Percentiles rank a stretch among this genome's conserved stretches.
Evolutionary conservation across 1,140 invertebrate genomes (phyloP).

Genomic region (Eufriesea mexicana): DNA sequence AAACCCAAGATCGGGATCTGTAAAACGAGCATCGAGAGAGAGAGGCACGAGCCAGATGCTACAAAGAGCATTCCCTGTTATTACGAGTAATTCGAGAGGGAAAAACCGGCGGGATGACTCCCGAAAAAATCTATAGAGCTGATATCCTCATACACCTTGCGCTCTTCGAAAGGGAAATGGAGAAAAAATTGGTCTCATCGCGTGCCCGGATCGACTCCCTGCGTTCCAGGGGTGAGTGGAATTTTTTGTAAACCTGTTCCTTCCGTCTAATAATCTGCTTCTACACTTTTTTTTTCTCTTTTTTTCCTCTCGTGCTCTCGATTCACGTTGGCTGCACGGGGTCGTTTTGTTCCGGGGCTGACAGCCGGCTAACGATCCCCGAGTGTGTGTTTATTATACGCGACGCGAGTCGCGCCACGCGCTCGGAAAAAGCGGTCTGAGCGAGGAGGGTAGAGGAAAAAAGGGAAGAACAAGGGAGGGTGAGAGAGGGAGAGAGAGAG

Average conservation of each 20-base stretch:
- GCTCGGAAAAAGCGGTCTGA: slow-evolving; percentile 55
- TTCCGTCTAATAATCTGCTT: slow-evolving; percentile 33
- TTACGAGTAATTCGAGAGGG: neutral
- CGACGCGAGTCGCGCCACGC: slow-evolving; percentile 67
- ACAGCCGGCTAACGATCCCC: slow-evolving; percentile 61
- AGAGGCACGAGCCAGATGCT: slow-evolving; percentile 24
- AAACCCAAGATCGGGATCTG: slow-evolving; percentile 2
- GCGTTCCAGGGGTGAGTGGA: neutral
- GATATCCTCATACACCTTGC: slow-evolving; percentile 22
- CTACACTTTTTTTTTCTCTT: slow-evolving; percentile 7
- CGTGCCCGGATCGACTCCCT: neutral
- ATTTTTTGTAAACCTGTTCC: slow-evolving; percentile 53
- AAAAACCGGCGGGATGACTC: neutral
- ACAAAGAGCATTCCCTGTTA: neutral
- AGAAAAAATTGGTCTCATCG: neutral
- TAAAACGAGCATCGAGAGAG: slow-evolving; percentile 16
- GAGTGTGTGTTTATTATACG: slow-evolving; percentile 66
- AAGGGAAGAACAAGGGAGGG: neutral
- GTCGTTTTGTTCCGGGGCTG: slow-evolving; percentile 42
- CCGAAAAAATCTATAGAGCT: neutral
- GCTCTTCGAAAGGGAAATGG: neutral
- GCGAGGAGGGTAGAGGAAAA: slow-evolving; percentile 44
- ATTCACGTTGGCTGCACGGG: slow-evolving; percentile 3
- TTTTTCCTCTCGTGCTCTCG: neutral
- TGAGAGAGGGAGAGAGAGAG: neutral